Percentiles rank a stretch among this genome's conserved stretches.
phyloP scores from a whole-genome alignment of 2,888 invertebrate genomes.

The Dichetophora obliterata region DNA sequence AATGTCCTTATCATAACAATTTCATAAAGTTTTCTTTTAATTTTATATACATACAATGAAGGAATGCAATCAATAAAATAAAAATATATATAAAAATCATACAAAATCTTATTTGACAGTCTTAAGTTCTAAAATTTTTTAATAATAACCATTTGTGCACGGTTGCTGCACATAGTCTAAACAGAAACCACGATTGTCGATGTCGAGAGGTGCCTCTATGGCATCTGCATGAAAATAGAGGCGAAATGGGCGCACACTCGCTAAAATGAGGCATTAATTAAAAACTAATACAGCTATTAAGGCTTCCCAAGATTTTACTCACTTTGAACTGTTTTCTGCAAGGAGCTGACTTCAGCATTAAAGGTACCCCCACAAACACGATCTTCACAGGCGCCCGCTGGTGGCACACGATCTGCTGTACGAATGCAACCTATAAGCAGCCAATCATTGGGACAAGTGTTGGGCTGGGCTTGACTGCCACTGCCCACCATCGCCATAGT shows the following conservation, averaged over 20 bases:
- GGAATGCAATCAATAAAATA: not conserved
- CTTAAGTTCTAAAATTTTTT: not conserved
- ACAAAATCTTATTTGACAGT: not conserved
- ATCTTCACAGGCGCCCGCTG: constrained; percentile 79
- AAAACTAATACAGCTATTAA: not conserved
- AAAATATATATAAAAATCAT: not conserved
- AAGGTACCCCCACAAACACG: constrained; percentile 87
- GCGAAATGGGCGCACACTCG: constrained; percentile 84
- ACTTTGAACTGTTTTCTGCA: constrained; percentile 80
- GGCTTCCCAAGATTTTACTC: constrained; percentile 64
- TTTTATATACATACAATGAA: not conserved
- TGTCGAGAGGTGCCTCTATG: constrained; percentile 81
- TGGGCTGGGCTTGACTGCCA: constrained; percentile 76
- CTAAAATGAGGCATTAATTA: constrained; percentile 68
- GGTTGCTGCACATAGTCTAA: constrained; percentile 88
- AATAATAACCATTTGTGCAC: constrained; percentile 75
- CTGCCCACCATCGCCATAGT: constrained; percentile 80
- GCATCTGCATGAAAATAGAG: constrained; percentile 84
- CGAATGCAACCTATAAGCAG: constrained; percentile 82
- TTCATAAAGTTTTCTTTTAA: not conserved
- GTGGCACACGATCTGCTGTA: constrained; percentile 69
- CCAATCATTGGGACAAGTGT: constrained; percentile 84
- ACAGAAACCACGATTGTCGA: constrained; percentile 85
- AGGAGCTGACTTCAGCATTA: constrained; percentile 79
- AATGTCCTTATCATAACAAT: too few species aligned